Conservation (phyloP, 2,113 vertebrate species). For the Rhabdomys dilectus region DNA sequence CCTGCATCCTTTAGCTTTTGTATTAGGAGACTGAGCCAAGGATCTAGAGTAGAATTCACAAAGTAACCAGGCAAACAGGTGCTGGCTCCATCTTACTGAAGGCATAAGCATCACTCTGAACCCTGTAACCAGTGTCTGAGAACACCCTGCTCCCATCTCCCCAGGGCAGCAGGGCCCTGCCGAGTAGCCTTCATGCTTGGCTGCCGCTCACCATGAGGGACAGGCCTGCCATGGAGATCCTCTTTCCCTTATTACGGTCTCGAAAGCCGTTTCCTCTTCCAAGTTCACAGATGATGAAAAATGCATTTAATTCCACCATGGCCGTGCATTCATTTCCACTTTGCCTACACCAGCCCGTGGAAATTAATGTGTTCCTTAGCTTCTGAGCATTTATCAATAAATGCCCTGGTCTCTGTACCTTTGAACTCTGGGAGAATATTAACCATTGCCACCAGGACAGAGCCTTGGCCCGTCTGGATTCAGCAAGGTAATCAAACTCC, state of each 20-base stretch:
- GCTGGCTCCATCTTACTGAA: fast-evolving
- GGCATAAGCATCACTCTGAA: fast-evolving
- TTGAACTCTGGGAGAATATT: conserved; percentile 59
- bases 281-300: conserved; percentile 43
- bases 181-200: neutral
- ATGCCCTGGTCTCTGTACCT: conserved; percentile 23
- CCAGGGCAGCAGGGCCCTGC: neutral
- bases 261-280: neutral
- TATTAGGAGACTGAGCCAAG: no score
- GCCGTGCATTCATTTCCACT: neutral
- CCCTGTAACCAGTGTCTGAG: fast-evolving
- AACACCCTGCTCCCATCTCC: neutral
- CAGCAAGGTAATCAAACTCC: neutral
- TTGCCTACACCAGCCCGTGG: neutral
- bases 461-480: no score
- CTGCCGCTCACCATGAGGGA: fast-evolving
- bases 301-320: conserved; percentile 5
- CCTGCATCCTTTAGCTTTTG: fast-evolving
- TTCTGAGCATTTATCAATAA: neutral
- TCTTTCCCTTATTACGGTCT: neutral
- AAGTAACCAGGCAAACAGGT: fast-evolving
- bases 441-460: neutral
- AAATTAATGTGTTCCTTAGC: neutral
- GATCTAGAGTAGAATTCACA: fast-evolving
- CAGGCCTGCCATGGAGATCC: fast-evolving